Percentiles rank a stretch among this genome's conserved stretches.
Evolutionary conservation across 2,888 invertebrate species (phyloP).

Genomic region (Ormyrus labotus): DNA sequence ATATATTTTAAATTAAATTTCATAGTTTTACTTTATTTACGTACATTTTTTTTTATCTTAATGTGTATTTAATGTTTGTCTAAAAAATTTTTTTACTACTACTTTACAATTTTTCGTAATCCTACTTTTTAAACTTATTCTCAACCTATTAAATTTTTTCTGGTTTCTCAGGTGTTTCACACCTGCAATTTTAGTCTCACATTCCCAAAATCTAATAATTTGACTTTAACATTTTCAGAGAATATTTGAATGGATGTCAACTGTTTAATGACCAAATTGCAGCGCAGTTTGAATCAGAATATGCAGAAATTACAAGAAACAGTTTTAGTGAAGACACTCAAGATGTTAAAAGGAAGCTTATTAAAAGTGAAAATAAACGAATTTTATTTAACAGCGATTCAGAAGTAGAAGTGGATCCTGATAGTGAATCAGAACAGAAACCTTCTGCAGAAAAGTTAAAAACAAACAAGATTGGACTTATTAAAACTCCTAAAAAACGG

Average conservation of each 20-base stretch:
- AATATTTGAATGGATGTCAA: slow-evolving; percentile 64
- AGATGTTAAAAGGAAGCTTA: slow-evolving; percentile 15
- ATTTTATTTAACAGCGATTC: slow-evolving; percentile 47
- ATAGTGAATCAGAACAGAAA: slow-evolving; percentile 29
- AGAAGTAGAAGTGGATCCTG: slow-evolving; percentile 36
- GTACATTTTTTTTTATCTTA: too few relatives aligned
- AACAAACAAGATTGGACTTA: slow-evolving; percentile 13
- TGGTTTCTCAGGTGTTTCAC: too few relatives aligned
- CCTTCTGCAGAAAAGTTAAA: slow-evolving; percentile 16
- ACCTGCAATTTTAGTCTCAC: too few relatives aligned
- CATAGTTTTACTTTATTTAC: too few relatives aligned
- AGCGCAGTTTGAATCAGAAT: slow-evolving; percentile 46
- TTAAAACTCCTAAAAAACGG: slow-evolving; percentile 20
- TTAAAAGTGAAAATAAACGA: slow-evolving; percentile 45
- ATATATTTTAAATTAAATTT: too few relatives aligned
- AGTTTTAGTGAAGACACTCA: not conserved
- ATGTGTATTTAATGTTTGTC: too few relatives aligned
- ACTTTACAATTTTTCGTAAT: too few relatives aligned
- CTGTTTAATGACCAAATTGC: slow-evolving; percentile 52
- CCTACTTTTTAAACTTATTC: too few relatives aligned
- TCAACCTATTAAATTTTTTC: too few relatives aligned
- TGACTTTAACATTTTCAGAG: slow-evolving; percentile 56
- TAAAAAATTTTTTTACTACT: too few relatives aligned
- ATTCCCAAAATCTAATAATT: too few relatives aligned
- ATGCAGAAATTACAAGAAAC: slow-evolving; percentile 26